Evolutionary conservation across 2,888 invertebrate genomes (phyloP), one percentile per base, ranked within the genome.

Genomic region (Andrena minutula): DNA sequence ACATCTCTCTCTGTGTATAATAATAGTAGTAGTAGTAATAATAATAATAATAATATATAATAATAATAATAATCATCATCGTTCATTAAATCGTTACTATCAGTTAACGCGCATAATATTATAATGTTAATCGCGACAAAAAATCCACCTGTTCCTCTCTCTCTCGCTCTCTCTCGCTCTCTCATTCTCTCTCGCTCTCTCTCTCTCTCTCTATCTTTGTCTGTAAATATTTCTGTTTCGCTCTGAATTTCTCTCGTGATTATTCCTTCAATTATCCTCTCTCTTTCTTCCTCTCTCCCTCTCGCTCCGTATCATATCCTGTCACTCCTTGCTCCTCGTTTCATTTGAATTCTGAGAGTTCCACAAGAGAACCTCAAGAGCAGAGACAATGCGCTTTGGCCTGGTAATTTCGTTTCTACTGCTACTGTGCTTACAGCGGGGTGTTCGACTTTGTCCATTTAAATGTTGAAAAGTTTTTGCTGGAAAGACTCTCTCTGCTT

Each of bases 361-460:
- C 61, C 72, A 72, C 75, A 65, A 20, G 75, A 76, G 49, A 32
- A 73, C 26, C 69, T 80, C 77, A 69, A 83, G 51, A 64, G 64
- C 47, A 90, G 93, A 92, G 91, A 88, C 86, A 91, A 93, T 93
- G 93, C 92, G 92, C 92, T 89, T 89, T 89, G 91, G 89, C 92
- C 86, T 89, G 90, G 86, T 88, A 88, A 20, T 56, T 23, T 83
- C 86, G 87, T 79, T 76, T 78, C 47, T 73, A 68, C 82, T 82
- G 72, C 53, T 75, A 75, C 84, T 86, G 79, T 79, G 72, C 79
- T 79, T 81, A 69, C 65, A 66, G 28, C 49, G 81, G 82, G 72
- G 72, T 85, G 80, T 88, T 64, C 88, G 88, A 88, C 84, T 85
- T 79, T 49, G 12, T 78, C 10, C 49, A 23, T 32, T 56, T 26